A percentile compares a stretch with the other conserved stretches of the same genome.
Conservation (phyloP, 2,888 invertebrate species). For the Philereme vetulata region DNA sequence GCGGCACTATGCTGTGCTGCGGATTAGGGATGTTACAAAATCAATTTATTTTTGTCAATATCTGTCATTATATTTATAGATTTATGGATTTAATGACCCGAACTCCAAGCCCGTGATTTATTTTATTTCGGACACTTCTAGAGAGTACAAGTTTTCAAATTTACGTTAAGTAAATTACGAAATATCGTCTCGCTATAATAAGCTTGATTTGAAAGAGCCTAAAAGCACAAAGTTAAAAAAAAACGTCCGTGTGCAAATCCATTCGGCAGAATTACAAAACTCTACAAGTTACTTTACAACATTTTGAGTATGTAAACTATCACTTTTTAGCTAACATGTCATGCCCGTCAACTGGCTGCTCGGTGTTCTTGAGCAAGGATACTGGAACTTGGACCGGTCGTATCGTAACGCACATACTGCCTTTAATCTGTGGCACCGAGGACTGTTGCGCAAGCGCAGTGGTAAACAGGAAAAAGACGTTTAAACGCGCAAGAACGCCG, state of each 20-base stretch:
- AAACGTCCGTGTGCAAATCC: constrained; percentile 7
- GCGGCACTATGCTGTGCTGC: constrained; percentile 21
- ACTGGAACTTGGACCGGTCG: constrained; percentile 47
- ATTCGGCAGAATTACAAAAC: constrained; percentile 26
- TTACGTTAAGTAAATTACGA: too few species aligned
- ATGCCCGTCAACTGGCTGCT: constrained; percentile 25
- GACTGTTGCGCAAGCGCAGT: constrained; percentile 48
- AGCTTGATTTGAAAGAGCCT: neutral
- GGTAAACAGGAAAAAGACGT: constrained; percentile 55
- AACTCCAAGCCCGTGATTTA: too few species aligned
- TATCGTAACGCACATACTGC: constrained; percentile 36
- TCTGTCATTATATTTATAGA: neutral
- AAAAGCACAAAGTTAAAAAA: neutral
- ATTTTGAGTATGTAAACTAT: constrained; percentile 28
- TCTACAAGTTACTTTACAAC: constrained; percentile 12
- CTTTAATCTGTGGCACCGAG: constrained; percentile 28
- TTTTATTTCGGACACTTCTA: too few species aligned
- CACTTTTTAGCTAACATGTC: constrained; percentile 31
- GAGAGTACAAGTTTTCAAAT: too few species aligned
- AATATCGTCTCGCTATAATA: too few species aligned
- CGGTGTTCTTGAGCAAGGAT: constrained; percentile 39
- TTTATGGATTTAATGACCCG: too few species aligned
- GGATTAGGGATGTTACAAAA: constrained; percentile 13
- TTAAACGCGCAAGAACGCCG: constrained; percentile 30
- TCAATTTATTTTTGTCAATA: neutral